phyloP scores from a whole-genome alignment of 2,888 invertebrate genomes.

The Xestobium rufovillosum region DNA sequence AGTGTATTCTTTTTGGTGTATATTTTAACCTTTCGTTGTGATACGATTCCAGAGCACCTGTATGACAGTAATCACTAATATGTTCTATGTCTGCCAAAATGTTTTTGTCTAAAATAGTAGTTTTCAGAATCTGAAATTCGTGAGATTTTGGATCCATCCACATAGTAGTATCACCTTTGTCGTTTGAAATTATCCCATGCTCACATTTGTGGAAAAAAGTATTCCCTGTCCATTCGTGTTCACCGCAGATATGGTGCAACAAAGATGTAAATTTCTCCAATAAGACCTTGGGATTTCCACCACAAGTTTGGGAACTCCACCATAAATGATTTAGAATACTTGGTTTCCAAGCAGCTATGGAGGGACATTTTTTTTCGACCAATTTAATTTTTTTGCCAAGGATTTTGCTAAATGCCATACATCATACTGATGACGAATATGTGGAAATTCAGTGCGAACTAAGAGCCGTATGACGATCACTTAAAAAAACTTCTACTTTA shows the following conservation, averaged over 20 bases:
- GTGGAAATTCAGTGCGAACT: conserved; percentile 1
- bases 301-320: conserved; percentile 9
- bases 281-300: conserved; percentile 5
- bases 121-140: conserved; percentile 5
- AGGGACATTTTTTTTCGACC: conserved; percentile 5
- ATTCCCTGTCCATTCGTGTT: conserved; percentile 4
- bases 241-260: background rate
- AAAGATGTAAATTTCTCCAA: conserved; percentile 5
- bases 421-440: conserved; percentile 9
- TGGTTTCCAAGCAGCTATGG: conserved; percentile 7
- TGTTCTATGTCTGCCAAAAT: conserved; percentile 3
- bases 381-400: conserved; percentile 11
- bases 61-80: conserved; percentile 1
- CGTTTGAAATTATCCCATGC: conserved; percentile 1
- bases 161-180: background rate
- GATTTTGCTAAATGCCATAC: conserved; percentile 11
- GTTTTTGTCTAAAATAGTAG: background rate
- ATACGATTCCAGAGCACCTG: background rate
- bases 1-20: conserved; percentile 6
- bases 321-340: conserved; percentile 12
- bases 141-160: conserved; percentile 5
- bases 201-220: conserved; percentile 5
- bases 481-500: conserved; percentile 6
- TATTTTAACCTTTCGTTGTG: background rate
- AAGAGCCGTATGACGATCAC: conserved; percentile 6